Evolutionary conservation across 1,140 invertebrate species (phyloP).

Genomic region (Sitobion miscanthi): DNA sequence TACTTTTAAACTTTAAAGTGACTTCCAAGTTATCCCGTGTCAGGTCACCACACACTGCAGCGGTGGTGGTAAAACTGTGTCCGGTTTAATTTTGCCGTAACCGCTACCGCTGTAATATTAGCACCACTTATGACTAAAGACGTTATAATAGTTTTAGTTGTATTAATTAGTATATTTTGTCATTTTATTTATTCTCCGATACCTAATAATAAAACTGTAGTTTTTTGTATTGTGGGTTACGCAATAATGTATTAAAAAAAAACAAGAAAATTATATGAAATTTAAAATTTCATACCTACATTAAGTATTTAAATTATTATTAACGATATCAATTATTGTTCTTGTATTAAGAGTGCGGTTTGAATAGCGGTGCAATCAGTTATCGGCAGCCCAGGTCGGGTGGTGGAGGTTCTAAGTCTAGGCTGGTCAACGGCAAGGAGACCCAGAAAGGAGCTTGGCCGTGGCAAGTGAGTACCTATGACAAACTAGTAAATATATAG

Average conservation of each 20-base stretch:
- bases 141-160: no score
- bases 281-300: background rate
- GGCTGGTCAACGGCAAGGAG: slow-evolving; percentile 76
- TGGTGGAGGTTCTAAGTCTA: slow-evolving; percentile 21
- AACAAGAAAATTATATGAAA: background rate
- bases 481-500: background rate
- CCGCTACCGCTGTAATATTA: background rate
- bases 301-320: background rate
- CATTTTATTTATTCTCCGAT: background rate
- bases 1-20: background rate
- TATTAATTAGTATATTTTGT: no score
- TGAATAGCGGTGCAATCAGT: slow-evolving; percentile 33
- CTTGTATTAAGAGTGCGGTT: slow-evolving; percentile 41
- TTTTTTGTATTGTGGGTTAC: background rate
- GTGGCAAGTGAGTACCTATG: slow-evolving; percentile 72
- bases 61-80: no score
- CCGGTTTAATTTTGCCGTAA: no score
- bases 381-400: slow-evolving; percentile 36
- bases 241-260: background rate
- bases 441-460: slow-evolving; percentile 82
- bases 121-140: background rate
- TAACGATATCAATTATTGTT: background rate
- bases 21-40: no score
- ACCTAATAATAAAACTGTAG: background rate
- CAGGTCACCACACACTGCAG: no score